Evolutionary conservation across 2,888 invertebrate genomes (phyloP), one percentile per base, ranked within the genome.

Genomic region (Lysandra coridon): DNA sequence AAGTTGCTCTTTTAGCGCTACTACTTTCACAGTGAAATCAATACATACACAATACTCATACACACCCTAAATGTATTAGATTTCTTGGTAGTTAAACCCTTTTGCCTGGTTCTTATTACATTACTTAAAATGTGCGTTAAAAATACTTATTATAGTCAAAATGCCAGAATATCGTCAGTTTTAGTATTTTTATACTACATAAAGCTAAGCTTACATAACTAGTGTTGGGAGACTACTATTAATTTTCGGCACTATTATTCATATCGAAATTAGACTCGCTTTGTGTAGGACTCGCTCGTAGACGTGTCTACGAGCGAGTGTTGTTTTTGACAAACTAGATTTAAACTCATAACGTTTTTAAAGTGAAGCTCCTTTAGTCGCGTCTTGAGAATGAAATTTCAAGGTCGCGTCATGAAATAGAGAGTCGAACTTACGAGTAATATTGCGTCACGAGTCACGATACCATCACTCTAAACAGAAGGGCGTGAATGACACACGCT

Each of bases 111-210:
- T 14, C 4, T 4, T 57, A 57, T 49, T 10, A 49, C 49, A 49
- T 10, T 49, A 10, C 10, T 4, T 37, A 5, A 0, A 44, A 44
- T 44, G 49, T 10, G 49, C 10, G 23, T 49, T 49, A 49, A 49
- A 49, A 12, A 0, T 49, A 57, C 17, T 57, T 57, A 17, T 57
- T 4, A 1, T 12, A 64, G 30, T 7, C 81, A 77, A 79, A 79
- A 78, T 80, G 82, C 81, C 81, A 81, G 77, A 83, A 81, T 81
- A 82, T 87, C 85, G 88, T 86, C 86, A 87, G 85, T 85, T 86
- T 87, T 84, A 86, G 84, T 83, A 83, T 80, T 80, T 79, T 81
- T 80, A 82, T 74, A 81, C 60, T 83, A 84, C 82, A 78, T 81
- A 82, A 80, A 82, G 85, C 79, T 82, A 49, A 83, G 83, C 82